Evolutionary conservation across 2,888 invertebrate species (phyloP).

Genomic region (Anthrax anthrax): DNA sequence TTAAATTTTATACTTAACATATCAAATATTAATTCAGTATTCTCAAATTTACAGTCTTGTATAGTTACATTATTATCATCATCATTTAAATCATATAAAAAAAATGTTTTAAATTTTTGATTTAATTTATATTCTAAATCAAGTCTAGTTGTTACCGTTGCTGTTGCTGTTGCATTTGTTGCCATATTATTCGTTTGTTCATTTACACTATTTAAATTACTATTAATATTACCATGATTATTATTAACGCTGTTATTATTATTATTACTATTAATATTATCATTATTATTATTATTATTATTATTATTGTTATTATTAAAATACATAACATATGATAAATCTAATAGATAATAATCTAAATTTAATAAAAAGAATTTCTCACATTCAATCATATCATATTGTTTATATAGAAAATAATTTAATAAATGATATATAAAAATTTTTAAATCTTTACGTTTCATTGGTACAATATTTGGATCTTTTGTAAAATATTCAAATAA

Average conservation of each 20-base stretch:
- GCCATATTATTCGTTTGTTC: too few relatives aligned
- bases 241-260: too few relatives aligned
- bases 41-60: constrained; percentile 20
- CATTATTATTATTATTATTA: constrained; percentile 11
- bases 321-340: constrained; percentile 32
- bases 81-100: constrained; percentile 5
- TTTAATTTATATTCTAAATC: constrained; percentile 17
- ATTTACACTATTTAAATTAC: too few relatives aligned
- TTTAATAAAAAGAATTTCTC: constrained; percentile 32
- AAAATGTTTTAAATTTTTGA: constrained; percentile 9
- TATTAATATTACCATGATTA: too few relatives aligned
- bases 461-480: constrained; percentile 33
- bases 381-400: constrained; percentile 28
- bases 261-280: too few relatives aligned
- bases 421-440: constrained; percentile 33
- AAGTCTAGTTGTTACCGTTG: too few relatives aligned
- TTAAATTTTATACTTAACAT: constrained; percentile 32
- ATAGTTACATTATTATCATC: constrained; percentile 1
- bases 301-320: constrained; percentile 30
- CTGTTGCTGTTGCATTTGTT: too few relatives aligned
- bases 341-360: constrained; percentile 32
- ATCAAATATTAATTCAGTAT: constrained; percentile 33
- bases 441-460: constrained; percentile 31
- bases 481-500: constrained; percentile 35
- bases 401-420: constrained; percentile 27